A percentile compares a stretch with the other conserved stretches of the same genome.
Conservation (phyloP, 2,113 vertebrate genomes). For the Pterocles orientalis region DNA sequence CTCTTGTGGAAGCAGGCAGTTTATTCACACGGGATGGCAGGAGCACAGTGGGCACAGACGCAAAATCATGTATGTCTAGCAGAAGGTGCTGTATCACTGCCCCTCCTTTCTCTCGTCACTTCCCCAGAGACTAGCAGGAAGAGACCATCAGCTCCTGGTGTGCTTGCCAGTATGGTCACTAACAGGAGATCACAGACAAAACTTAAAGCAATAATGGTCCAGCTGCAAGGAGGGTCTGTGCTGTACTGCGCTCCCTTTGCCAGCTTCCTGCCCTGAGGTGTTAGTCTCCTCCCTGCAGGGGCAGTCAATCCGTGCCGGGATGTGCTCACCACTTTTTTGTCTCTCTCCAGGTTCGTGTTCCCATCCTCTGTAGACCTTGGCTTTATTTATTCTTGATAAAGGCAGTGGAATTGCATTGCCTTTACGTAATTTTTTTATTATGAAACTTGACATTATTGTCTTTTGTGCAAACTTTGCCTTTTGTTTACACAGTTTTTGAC, state of each 20-base stretch:
- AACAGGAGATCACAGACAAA: not conserved
- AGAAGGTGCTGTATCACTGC: not conserved
- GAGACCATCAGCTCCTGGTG: not conserved
- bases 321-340: not conserved
- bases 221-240: not conserved
- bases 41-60: not conserved
- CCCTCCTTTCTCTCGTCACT: not conserved
- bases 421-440: conserved; percentile 1
- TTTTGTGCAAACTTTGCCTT: not conserved
- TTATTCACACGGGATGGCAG: not conserved
- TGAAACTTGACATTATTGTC: not conserved
- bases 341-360: not conserved
- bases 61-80: not conserved
- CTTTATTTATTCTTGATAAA: conserved; percentile 67
- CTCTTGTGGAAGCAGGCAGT: not conserved
- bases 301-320: not conserved
- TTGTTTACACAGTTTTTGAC: not conserved
- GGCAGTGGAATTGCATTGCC: not conserved
- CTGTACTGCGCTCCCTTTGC: not conserved
- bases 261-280: not conserved
- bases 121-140: not conserved
- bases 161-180: not conserved
- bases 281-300: not conserved
- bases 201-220: not conserved
- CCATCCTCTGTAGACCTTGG: conserved; percentile 47